Evolutionary conservation across 2,113 vertebrate genomes (phyloP), one percentile per base, ranked within the genome.

Genomic region (Calidris pugnax): DNA sequence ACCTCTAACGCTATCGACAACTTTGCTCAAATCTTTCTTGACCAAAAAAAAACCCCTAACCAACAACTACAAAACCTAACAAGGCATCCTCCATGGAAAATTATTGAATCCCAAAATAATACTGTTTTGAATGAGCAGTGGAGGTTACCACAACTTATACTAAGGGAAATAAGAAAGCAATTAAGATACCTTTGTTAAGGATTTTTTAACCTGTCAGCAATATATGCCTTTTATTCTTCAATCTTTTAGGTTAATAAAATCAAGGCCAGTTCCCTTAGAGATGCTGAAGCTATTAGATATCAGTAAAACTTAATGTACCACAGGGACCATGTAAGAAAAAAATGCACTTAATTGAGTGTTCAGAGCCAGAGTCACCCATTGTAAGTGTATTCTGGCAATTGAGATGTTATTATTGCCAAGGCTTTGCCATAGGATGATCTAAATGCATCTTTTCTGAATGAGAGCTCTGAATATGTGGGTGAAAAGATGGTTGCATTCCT

Each of bases 281-380:
- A 96, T 95, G 72, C 45, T 94, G 91, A 95, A 97, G 94, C 93
- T 96, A 95, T 95, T 94, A 96, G 77, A 87, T 90, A 96, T 89
- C 93, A 93, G 95, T 97, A 97, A 97, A 96, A 95, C 87, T 95
- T 97, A 96, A 96, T 94, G 95, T 95, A 95, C 96, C 77, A 91
- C 48, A 33, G 94, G 95, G 95, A 97, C 48, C 27, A 24, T 33
- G 11, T 84, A 92, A 84, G 80, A 94, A 90, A 92, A 91, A 86
- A 93, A 86, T 63, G 37, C 67, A 80, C 74, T 97, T 97, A 96
- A 97, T 96, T 95, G 96, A 97, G 89, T 91, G 92, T 95, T 97
- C 95, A 95, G 94, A 93, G 90, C 72, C 86, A 95, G 43, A 96
- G 94, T 32, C 94, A 95, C 91, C 94, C 75, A 87, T 43, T 89